Conservation (phyloP, 2,113 vertebrate genomes). For the Phalacrocorax aristotelis region DNA sequence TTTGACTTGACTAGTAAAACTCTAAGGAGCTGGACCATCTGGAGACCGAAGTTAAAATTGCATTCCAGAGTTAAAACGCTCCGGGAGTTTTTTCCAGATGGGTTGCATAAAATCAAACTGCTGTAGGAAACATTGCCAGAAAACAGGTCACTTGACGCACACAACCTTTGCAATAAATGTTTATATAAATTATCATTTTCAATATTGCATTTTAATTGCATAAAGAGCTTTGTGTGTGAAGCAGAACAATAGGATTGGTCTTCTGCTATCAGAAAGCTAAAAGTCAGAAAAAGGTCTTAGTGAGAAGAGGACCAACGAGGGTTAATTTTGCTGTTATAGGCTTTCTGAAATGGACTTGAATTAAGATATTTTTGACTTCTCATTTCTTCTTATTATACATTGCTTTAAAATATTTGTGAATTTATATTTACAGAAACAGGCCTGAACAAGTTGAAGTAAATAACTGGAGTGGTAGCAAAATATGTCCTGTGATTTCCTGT, state of each 20-base stretch:
- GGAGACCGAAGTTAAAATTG: constrained; percentile 19
- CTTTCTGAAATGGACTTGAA: neutral
- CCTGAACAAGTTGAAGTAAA: neutral
- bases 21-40: constrained; percentile 29
- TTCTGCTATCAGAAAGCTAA: neutral
- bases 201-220: neutral
- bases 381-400: neutral
- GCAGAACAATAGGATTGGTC: neutral
- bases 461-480: neutral
- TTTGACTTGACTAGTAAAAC: constrained; percentile 20
- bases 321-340: neutral
- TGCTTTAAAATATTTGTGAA: neutral
- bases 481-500: neutral
- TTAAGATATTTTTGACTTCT: neutral
- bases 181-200: neutral
- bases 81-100: neutral
- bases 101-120: constrained; percentile 16
- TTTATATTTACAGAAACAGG: neutral
- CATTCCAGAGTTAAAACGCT: neutral
- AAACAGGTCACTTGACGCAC: constrained; percentile 7
- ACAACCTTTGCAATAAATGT: neutral
- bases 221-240: neutral
- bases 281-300: neutral
- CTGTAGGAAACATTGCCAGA: neutral
- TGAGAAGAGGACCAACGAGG: neutral